Evolutionary conservation across 1,140 invertebrate species (phyloP).

Genomic region (Coenobita brevimanus): DNA sequence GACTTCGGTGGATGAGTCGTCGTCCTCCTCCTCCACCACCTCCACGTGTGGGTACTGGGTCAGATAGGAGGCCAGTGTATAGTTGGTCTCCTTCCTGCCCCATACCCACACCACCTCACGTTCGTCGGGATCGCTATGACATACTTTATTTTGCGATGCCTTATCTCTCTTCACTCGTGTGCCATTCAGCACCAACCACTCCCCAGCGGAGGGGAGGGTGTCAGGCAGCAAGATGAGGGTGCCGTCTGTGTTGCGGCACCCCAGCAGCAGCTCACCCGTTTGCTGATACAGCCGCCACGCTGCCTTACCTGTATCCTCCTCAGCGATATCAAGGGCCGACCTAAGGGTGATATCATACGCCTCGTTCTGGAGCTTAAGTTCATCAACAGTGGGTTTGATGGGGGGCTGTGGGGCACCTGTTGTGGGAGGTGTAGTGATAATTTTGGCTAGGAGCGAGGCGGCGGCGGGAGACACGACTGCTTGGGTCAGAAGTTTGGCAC

Average conservation of each 20-base stretch:
- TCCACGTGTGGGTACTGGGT: too few species aligned
- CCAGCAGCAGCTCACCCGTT: neutral
- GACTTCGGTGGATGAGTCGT: too few species aligned
- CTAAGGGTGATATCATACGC: neutral
- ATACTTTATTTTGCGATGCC: neutral
- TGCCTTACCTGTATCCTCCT: neutral
- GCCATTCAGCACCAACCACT: neutral
- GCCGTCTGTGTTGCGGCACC: neutral
- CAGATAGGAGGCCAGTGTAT: too few species aligned
- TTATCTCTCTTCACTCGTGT: neutral
- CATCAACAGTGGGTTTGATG: too few species aligned
- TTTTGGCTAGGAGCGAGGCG: too few species aligned
- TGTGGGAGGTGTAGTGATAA: too few species aligned
- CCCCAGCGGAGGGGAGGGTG: neutral
- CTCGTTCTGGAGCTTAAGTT: neutral
- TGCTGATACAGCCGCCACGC: neutral
- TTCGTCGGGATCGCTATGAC: neutral
- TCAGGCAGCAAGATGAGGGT: neutral
- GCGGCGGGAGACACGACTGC: neutral
- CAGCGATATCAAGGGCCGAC: neutral
- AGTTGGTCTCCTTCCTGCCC: too few species aligned
- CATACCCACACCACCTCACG: neutral
- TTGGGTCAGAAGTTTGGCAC: neutral
- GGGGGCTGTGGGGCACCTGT: too few species aligned
- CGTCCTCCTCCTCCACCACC: too few species aligned